phyloP scores from a whole-genome alignment of 2,888 invertebrate genomes.

The Germaria angustata region DNA sequence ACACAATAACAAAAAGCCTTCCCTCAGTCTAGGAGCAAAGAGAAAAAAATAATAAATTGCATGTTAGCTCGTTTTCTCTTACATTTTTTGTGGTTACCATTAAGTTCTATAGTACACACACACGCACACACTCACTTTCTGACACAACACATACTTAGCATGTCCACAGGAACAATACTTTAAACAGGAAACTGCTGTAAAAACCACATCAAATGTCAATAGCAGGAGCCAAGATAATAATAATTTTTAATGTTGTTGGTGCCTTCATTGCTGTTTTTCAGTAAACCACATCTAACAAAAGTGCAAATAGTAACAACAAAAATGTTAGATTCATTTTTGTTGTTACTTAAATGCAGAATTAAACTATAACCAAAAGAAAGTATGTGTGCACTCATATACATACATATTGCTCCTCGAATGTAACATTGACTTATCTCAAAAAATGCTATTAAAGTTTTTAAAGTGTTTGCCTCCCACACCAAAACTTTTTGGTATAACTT shows the following conservation, averaged over 20 bases:
- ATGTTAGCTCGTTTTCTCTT: no score
- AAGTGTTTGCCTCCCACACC: no score
- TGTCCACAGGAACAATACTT: constrained; percentile 34
- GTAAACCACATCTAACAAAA: constrained; percentile 11
- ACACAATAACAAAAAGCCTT: no score
- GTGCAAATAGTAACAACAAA: neutral
- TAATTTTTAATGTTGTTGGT: constrained; percentile 3
- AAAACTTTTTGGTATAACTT: no score
- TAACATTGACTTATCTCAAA: no score
- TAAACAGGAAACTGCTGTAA: constrained; percentile 52
- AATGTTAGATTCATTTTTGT: neutral
- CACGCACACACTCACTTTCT: neutral
- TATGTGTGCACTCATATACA: neutral
- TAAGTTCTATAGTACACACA: constrained; percentile 6
- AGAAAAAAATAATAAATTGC: no score
- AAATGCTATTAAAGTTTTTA: no score
- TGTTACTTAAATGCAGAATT: neutral
- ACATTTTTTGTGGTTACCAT: neutral
- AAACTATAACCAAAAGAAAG: neutral
- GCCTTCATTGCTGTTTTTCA: neutral
- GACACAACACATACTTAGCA: neutral
- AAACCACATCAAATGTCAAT: constrained; percentile 58
- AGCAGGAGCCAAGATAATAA: constrained; percentile 50
- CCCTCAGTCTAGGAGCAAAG: no score
- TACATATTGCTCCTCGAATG: neutral